Conservation (phyloP, 2,113 vertebrate species). For the Oryzias celebensis region DNA sequence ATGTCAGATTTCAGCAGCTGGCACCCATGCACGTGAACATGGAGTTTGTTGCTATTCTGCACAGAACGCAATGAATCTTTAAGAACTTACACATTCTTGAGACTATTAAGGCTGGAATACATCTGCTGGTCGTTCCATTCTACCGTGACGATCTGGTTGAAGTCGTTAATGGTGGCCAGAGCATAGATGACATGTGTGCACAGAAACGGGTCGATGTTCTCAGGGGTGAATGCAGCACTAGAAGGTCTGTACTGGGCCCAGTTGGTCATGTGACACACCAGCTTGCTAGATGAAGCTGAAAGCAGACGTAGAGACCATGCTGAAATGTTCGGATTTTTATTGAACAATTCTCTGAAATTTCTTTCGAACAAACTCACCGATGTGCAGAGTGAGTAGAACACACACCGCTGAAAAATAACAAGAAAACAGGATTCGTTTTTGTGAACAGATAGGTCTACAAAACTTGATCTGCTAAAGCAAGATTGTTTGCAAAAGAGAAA, state of each 20-base stretch:
- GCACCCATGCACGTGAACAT: not conserved
- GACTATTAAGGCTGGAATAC: conserved; percentile 63
- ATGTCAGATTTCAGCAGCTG: too few species aligned
- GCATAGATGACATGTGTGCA: conserved; percentile 80
- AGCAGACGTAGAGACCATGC: not conserved
- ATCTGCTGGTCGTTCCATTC: conserved; percentile 76
- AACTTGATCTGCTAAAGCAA: too few species aligned
- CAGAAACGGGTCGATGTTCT: conserved; percentile 77
- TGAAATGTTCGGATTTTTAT: not conserved
- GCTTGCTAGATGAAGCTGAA: conserved; percentile 69
- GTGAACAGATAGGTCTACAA: too few species aligned
- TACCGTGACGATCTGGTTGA: conserved; percentile 59
- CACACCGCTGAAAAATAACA: conserved; percentile 52
- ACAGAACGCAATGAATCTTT: too few species aligned
- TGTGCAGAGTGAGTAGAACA: conserved; percentile 65
- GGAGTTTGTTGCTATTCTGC: not conserved
- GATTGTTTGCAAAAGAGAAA: too few species aligned
- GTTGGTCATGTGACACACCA: conserved; percentile 82
- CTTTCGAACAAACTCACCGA: conserved; percentile 56
- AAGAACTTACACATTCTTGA: conserved; percentile 73
- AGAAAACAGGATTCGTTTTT: not conserved
- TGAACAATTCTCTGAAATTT: not conserved
- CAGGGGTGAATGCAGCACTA: conserved; percentile 64
- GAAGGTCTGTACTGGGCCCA: conserved; percentile 79
- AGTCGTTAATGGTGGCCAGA: conserved; percentile 72